These are phyloP conservation scores for Drosophila seguyi DNA, from an alignment of 1,140 invertebrate species.

Conservation along the genomic window DNA sequence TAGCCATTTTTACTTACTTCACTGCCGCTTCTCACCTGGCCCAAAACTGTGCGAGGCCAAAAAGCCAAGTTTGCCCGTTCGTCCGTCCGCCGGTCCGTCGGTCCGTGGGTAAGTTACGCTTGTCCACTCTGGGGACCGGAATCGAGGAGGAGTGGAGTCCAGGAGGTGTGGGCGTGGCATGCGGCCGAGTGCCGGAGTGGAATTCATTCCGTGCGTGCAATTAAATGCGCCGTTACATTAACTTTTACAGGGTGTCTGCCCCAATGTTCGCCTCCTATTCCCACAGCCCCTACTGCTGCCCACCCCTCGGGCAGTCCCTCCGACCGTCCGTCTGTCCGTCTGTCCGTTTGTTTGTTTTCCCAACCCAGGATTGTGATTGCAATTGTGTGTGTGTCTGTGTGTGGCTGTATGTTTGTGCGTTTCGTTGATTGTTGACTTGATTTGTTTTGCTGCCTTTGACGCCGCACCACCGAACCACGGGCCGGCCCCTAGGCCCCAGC, in stretches of 20 bases:
- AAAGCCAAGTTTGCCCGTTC: conserved; percentile 71
- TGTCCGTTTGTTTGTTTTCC: conserved; percentile 21
- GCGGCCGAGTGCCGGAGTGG: conserved; percentile 49
- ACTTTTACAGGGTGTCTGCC: conserved; percentile 79
- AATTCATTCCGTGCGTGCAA: conserved; percentile 76
- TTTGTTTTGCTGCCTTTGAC: conserved; percentile 81
- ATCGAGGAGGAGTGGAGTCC: neutral
- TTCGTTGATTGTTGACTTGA: conserved; percentile 84
- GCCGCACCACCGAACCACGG: conserved; percentile 29
- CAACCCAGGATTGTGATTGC: conserved; percentile 2
- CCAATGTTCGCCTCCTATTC: conserved; percentile 43
- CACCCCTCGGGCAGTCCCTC: neutral
- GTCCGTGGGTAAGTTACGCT: conserved; percentile 65
- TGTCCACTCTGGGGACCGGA: conserved; percentile 53
- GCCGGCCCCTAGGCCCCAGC: conserved; percentile 13
- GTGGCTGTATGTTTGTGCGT: conserved; percentile 51
- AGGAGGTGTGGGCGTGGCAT: conserved; percentile 35
- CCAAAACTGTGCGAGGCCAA: conserved; percentile 64
- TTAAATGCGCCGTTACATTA: conserved; percentile 83
- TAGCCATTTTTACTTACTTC: conserved; percentile 83
- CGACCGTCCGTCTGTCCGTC: neutral
- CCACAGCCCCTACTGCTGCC: neutral
- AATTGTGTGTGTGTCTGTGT: conserved; percentile 44
- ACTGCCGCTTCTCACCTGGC: conserved; percentile 58
- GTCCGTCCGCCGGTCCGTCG: conserved; percentile 7